Base-by-base conservation (phyloP, 2,797 vertebrate species). In the Thripadectes ignobilis region DNA sequence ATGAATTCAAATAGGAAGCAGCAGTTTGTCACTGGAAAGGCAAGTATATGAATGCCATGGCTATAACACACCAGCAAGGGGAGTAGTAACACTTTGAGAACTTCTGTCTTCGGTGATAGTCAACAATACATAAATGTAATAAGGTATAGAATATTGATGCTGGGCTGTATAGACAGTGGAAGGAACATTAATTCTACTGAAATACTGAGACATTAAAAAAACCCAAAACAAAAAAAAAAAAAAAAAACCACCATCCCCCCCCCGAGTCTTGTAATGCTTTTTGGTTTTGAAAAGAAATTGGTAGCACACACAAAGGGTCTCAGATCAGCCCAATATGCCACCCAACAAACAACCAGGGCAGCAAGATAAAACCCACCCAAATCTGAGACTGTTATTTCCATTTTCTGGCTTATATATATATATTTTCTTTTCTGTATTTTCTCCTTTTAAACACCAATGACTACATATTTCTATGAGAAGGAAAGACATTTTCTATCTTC, bases 51-150 rank as follows among this genome's bases (percentile, higher is more conserved):
- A 36, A 72, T 96, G 98, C 94, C 89, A 97, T 98, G 97, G 77
- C 97, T 52, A 26, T 32, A 85, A 55, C 7, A 55, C 26, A 68
- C 98, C 98, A 98, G 97, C 94, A 98, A 97, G 98, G 96, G 98
- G 98, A 96, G 98, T 67, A 97, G 95, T 98, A 97, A 98, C 98
- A 96, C 98, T 98, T 98, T 36, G 82, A 95, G 96, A 98, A 68
- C 95, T 76, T 84, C 72, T 26, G 21, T 79, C 67, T 86, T 57
- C 77, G 3, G 67, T 24, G 9, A 16, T 4, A 54, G 21, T 10
- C 88, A 96, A 66, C 93, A 92, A 34, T 1, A 88, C 49, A 46
- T 59, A 87, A 90, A 84, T 27, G 71, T 59, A 89, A 75, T 12
- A 24, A 81, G 4, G 65, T 39, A 80, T 8, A 62, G 80, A 81